Evolutionary conservation across 2,113 vertebrate species (phyloP).

Genomic region (Regulus satrapa): DNA sequence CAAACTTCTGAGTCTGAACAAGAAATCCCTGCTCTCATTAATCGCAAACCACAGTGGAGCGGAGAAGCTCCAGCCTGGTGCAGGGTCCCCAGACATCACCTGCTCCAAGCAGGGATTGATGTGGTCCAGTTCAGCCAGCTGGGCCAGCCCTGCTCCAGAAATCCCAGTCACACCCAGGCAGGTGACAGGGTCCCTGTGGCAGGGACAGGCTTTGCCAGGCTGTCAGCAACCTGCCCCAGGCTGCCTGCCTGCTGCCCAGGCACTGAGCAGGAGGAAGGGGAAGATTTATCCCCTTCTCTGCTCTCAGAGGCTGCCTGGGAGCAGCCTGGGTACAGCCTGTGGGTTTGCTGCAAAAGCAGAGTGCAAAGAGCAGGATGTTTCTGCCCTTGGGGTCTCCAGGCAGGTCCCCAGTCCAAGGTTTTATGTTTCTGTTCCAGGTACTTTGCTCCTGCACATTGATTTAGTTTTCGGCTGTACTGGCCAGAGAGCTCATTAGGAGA

Average conservation of each 20-base stretch:
- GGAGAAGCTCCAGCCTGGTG: too few relatives aligned
- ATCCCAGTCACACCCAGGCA: background rate
- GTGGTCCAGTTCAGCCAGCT: background rate
- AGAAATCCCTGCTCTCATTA: too few relatives aligned
- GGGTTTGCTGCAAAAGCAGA: background rate
- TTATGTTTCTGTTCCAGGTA: background rate
- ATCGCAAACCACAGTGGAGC: too few relatives aligned
- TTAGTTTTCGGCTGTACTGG: background rate
- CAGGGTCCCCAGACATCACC: accelerated
- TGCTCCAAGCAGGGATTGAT: background rate
- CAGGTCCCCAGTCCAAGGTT: background rate
- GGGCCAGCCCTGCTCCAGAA: background rate
- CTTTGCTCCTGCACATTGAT: background rate
- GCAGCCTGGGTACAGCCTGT: background rate
- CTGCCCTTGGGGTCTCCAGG: background rate
- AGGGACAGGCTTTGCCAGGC: background rate
- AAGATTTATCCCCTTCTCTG: background rate
- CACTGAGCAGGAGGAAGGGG: background rate
- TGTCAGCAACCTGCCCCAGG: accelerated
- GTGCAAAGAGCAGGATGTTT: background rate
- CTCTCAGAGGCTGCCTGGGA: background rate
- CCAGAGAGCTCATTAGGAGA: background rate
- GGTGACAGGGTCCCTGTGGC: background rate
- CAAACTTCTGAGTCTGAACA: too few relatives aligned
- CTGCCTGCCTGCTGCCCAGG: background rate